Base-by-base conservation (phyloP, 2,888 invertebrate species). In the Hyppa rectilinea region DNA sequence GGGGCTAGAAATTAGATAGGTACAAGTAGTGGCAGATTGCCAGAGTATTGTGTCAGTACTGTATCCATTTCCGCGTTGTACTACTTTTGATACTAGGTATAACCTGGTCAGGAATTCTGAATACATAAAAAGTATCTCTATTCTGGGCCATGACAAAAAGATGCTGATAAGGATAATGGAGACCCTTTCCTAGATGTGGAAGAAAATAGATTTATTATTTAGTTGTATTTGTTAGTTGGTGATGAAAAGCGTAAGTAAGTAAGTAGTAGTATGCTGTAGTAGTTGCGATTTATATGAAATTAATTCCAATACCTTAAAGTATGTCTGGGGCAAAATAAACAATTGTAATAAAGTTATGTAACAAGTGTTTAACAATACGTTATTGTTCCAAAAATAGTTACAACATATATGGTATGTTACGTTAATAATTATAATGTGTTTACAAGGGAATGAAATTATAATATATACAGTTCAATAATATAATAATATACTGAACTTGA, bases 381-480 rank as follows among this genome's bases (percentile, higher is more conserved):
- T 81, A 79, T 79, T 79, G 82, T 79, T 79, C 78, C 72, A n/a
- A 81, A 81, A 71, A 79, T 61, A 72, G 78, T 52, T 4, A 38
- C 63, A 40, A n/a, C 40, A 2, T 59, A 38, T 53, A 50, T 40
- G 59, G 59, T 26, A 29, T 43, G 55, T 47, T 34, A 43, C 34
- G 38, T 40, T 62, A 23, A 34, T 63, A 58, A 52, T 64, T 53
- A 47, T 45, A 47, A 55, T 56, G 26, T 56, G 56, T 61, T 36
- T 20, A 45, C 20, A 34, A 31, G 17, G 55, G 43, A 65, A 81
- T 78, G 58, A 71, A 81, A 78, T 65, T 31, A 40, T n/a, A n/a
- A n/a, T n/a, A n/a, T 63, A 31, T 45, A 47, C 43, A 47, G 36
- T 47, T 53, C 45, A 40, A 49, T 47, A 34, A 40, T 45, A 14